Conservation (phyloP, 2,888 invertebrate genomes). For the Brassicogethes aeneus region DNA sequence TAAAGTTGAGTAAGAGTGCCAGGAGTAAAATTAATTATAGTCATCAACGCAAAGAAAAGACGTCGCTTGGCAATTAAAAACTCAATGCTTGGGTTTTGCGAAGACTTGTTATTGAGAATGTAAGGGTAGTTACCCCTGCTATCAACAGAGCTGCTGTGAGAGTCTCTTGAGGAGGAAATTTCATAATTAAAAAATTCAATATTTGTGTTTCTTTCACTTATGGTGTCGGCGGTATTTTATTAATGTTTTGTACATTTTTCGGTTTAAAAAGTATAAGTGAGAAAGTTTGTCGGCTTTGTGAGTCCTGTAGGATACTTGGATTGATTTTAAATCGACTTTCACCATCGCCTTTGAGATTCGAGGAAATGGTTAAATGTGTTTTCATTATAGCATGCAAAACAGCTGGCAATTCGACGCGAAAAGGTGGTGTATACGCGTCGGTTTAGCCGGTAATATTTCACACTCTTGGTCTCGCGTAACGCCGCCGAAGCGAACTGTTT, state of each 20-base stretch:
- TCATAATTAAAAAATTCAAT: background rate
- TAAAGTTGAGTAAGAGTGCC: background rate
- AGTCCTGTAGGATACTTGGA: background rate
- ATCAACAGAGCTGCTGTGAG: background rate
- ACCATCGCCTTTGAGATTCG: constrained; percentile 7
- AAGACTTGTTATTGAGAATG: background rate
- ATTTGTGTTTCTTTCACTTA: too few relatives aligned
- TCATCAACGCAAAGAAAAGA: background rate
- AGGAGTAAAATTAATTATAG: background rate
- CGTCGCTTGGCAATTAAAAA: background rate
- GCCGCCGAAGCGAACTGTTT: constrained; percentile 32
- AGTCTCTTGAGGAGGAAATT: background rate
- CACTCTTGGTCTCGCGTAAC: constrained; percentile 23
- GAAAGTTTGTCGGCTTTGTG: too few relatives aligned
- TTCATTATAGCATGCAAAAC: constrained; percentile 39
- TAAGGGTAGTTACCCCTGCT: background rate
- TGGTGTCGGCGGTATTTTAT: too few relatives aligned
- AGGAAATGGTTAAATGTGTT: constrained; percentile 33
- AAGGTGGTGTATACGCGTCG: constrained; percentile 23
- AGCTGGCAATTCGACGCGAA: constrained; percentile 27
- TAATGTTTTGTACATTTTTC: too few relatives aligned
- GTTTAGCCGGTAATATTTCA: constrained; percentile 25
- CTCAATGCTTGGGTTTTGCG: background rate
- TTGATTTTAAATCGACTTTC: background rate
- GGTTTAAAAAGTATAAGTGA: too few relatives aligned